Evolutionary conservation across 1,140 invertebrate genomes (phyloP).

Genomic region (Metaphire vulgaris): DNA sequence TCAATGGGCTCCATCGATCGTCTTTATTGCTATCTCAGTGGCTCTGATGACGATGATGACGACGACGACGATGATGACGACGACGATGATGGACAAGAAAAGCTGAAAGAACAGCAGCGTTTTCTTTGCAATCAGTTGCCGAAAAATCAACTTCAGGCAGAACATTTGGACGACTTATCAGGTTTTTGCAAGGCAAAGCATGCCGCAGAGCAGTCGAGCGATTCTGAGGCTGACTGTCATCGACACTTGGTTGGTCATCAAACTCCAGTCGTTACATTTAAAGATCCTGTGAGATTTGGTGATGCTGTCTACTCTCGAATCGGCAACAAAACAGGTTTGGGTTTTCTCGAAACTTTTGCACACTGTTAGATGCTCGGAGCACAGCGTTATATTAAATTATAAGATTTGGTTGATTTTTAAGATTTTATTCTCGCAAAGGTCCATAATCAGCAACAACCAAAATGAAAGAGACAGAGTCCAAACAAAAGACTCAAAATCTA

Average conservation of each 20-base stretch:
- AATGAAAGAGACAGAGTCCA: too few relatives aligned
- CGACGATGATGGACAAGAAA: not conserved
- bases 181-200: not conserved
- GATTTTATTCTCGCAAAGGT: too few relatives aligned
- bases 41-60: not conserved
- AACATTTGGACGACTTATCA: not conserved
- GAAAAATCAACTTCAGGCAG: not conserved
- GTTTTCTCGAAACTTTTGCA: too few relatives aligned
- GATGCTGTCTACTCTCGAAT: not conserved
- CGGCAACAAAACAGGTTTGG: not conserved
- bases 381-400: too few relatives aligned
- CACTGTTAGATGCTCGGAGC: too few relatives aligned
- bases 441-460: too few relatives aligned
- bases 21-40: not conserved
- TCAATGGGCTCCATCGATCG: not conserved
- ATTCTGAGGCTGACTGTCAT: not conserved
- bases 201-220: not conserved
- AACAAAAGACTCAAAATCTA: too few relatives aligned
- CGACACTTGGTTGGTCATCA: not conserved
- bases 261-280: not conserved
- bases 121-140: not conserved
- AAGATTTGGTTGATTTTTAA: too few relatives aligned
- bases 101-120: not conserved
- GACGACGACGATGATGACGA: not conserved
- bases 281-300: not conserved